A percentile compares a stretch with the other conserved stretches of the same genome.
Conservation (phyloP, 1,140 invertebrate species). For the Leptestheria dahalacensis region DNA sequence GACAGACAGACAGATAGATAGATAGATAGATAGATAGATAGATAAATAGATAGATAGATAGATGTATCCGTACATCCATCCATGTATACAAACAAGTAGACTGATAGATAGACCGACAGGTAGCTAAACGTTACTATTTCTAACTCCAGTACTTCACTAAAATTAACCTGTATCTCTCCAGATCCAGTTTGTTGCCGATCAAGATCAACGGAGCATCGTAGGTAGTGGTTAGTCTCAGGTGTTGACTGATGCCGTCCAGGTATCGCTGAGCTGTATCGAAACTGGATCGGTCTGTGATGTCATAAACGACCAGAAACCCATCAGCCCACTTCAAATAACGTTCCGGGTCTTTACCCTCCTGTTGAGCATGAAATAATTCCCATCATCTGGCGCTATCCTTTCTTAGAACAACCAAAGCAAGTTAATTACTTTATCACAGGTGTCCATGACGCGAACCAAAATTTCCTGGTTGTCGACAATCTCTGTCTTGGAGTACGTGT, state of each 20-base stretch:
- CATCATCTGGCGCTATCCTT: not conserved
- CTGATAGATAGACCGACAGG: no score
- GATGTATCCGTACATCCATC: no score
- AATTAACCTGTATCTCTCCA: constrained; percentile 31
- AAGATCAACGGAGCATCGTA: constrained; percentile 28
- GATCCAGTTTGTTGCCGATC: constrained; percentile 33
- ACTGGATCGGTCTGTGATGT: constrained; percentile 28
- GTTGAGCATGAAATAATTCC: no score
- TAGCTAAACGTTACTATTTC: not conserved
- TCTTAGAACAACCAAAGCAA: not conserved
- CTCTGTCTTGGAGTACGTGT: constrained; percentile 32
- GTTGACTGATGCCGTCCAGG: constrained; percentile 27
- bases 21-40: no score
- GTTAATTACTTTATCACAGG: constrained; percentile 29
- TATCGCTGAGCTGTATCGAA: constrained; percentile 29
- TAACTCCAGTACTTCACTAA: not conserved
- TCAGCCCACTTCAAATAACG: constrained; percentile 33
- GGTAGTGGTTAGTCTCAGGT: constrained; percentile 23
- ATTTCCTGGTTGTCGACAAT: constrained; percentile 28
- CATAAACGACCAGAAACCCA: constrained; percentile 30
- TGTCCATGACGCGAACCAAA: constrained; percentile 32
- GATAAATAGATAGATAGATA: no score
- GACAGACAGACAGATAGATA: no score
- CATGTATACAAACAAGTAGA: no score
- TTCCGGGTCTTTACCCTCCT: constrained; percentile 24